These are phyloP conservation scores for Lycocerus yunnanus DNA, from an alignment of 2,888 invertebrate species.

Conservation along the genomic window DNA sequence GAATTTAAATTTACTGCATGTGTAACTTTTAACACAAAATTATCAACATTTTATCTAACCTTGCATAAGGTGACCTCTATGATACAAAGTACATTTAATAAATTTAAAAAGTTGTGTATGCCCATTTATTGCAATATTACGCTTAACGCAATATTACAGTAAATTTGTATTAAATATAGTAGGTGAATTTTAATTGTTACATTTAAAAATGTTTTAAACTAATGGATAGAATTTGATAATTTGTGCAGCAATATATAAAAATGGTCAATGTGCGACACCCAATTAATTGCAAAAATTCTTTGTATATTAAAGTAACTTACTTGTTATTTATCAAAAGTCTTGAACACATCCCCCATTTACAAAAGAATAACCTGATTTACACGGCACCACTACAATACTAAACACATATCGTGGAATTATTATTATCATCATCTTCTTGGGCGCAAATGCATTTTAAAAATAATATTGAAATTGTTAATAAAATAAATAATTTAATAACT, in stretches of 20 bases:
- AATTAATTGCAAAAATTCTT: no score
- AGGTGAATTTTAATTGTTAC: no score
- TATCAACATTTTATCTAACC: background rate
- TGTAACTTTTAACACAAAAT: background rate
- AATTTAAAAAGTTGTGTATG: no score
- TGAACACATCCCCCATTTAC: constrained; percentile 16
- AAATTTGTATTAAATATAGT: no score
- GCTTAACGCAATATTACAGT: no score
- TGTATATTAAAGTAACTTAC: no score
- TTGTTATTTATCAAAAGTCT: background rate
- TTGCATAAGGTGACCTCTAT: background rate
- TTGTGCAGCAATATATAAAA: no score
- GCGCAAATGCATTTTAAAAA: background rate
- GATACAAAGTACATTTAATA: background rate
- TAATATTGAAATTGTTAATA: background rate
- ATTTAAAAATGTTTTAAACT: no score
- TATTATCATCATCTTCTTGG: background rate
- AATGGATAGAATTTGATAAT: no score
- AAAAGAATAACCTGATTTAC: constrained; percentile 13
- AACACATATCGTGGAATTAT: background rate
- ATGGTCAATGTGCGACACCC: no score
- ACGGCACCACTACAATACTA: constrained; percentile 13
- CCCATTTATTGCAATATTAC: no score
- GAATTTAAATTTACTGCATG: no score
- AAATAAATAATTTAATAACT: background rate